Evolutionary conservation across 1,140 invertebrate genomes (phyloP), one percentile per base, ranked within the genome.

Genomic region (Trypoxylus dichotomus): DNA sequence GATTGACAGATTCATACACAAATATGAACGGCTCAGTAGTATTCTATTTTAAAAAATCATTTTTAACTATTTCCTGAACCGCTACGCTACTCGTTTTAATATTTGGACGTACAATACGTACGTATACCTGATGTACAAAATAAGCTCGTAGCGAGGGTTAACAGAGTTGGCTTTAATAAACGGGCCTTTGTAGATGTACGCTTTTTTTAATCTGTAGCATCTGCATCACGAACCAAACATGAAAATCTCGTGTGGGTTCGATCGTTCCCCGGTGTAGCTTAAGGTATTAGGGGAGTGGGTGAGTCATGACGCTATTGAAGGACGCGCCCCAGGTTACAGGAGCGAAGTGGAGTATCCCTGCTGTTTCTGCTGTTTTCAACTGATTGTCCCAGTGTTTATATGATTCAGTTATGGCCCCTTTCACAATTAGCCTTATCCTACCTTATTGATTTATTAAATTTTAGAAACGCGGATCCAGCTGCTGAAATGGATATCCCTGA

Each of bases 301-400:
- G 79, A 78, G 73, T 79, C 79, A 78, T 75, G 68, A 54, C 58
- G 32, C 76, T 77, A 74, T 76, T 32, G 63, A 60, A 78, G 32
- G 42, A 43, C 29, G 60, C 74, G 74, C 77, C 79, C 76, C 78
- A 79, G 76, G 80, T 77, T 79, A 74, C 73, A 54, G 80, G 72
- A 75, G 37, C 24, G 43, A 75, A 77, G 47, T 73, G 37, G 29
- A n/a, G 79, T 76, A 79, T 75, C 80, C 81, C 79, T 77, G 77
- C 79, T 77, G 81, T 79, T 82, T 78, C 79, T 77, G 77, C 79
- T 77, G 81, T 79, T 82, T 78, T 80, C 78, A 82, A 79, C 81
- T 82, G 79, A 82, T 82, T 82, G 81, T 82, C 78, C 79, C 78
- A 77, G 79, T 81, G 78, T 80, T 81, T 81, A 78, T 80, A 76